Evolutionary conservation across 1,140 invertebrate species (phyloP).

Genomic region (Odontomachus brunneus): DNA sequence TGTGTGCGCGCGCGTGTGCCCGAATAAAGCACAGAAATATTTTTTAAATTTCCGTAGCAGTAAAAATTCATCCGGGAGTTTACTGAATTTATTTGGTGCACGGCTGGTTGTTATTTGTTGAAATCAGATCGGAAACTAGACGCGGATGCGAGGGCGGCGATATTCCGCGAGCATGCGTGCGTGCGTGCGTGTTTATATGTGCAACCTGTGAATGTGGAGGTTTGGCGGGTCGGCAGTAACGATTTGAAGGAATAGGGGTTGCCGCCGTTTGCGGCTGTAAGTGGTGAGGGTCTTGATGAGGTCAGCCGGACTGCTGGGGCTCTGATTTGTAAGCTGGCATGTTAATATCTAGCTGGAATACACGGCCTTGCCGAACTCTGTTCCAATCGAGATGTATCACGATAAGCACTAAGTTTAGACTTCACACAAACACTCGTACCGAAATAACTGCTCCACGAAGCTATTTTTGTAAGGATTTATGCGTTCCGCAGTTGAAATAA

Average conservation of each 20-base stretch:
- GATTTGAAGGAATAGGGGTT: slow-evolving; percentile 24
- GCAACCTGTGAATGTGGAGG: not conserved
- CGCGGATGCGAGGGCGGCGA: not conserved
- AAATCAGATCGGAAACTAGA: slow-evolving; percentile 47
- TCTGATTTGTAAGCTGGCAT: slow-evolving; percentile 10
- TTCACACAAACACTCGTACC: not conserved
- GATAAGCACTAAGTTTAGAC: not conserved
- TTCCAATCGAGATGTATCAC: slow-evolving; percentile 11
- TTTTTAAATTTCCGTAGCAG: slow-evolving; percentile 25
- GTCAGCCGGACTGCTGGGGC: slow-evolving; percentile 2
- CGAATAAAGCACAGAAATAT: slow-evolving; percentile 1
- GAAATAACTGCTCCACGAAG: not conserved
- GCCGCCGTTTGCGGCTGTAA: slow-evolving; percentile 13
- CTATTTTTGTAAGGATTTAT: not conserved
- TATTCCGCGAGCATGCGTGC: not conserved
- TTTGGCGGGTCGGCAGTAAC: not conserved
- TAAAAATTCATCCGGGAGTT: slow-evolving; percentile 41
- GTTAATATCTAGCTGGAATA: not conserved
- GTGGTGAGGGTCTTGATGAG: slow-evolving; percentile 24
- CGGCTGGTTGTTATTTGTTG: slow-evolving; percentile 31
- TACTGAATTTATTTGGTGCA: slow-evolving; percentile 37
- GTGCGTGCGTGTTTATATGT: not conserved
- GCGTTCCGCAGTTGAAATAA: no score
- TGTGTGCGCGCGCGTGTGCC: no score
- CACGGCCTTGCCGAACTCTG: not conserved